Percentiles rank a stretch among this genome's conserved stretches.
Conservation (phyloP, 2,113 vertebrate genomes). For the Nothocercus julius region DNA sequence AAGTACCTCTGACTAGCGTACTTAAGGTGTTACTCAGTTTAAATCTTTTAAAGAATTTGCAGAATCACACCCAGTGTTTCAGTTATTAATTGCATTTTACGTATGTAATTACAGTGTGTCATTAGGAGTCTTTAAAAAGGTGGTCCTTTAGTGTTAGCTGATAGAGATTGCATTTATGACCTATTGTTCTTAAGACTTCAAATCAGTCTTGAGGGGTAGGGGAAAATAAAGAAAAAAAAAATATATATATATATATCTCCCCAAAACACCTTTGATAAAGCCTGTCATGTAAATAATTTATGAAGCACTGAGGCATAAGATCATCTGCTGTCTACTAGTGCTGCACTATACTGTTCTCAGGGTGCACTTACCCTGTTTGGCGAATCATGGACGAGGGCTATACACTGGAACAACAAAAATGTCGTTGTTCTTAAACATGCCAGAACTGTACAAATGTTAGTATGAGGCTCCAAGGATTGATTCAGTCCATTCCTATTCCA, state of each 20-base stretch:
- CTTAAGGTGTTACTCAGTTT: not conserved
- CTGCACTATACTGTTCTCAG: not conserved
- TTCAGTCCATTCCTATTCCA: not conserved
- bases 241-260: too few relatives aligned
- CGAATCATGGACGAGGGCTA: not conserved
- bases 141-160: not conserved
- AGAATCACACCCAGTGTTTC: not conserved
- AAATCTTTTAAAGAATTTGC: not conserved
- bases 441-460: not conserved
- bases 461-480: not conserved
- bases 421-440: not conserved
- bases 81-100: not conserved
- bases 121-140: not conserved
- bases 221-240: too few relatives aligned
- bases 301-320: not conserved
- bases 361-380: not conserved
- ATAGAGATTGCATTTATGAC: not conserved
- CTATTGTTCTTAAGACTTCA: not conserved
- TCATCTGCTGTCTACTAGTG: not conserved
- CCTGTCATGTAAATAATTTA: not conserved
- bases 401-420: not conserved
- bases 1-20: not conserved
- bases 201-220: not conserved
- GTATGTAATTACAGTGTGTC: accelerated
- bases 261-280: not conserved